Percentiles rank a stretch among this genome's conserved stretches.
These are phyloP conservation scores for Saguinus midas DNA, from an alignment of 2,113 vertebrate species.

Conservation along the genomic window DNA sequence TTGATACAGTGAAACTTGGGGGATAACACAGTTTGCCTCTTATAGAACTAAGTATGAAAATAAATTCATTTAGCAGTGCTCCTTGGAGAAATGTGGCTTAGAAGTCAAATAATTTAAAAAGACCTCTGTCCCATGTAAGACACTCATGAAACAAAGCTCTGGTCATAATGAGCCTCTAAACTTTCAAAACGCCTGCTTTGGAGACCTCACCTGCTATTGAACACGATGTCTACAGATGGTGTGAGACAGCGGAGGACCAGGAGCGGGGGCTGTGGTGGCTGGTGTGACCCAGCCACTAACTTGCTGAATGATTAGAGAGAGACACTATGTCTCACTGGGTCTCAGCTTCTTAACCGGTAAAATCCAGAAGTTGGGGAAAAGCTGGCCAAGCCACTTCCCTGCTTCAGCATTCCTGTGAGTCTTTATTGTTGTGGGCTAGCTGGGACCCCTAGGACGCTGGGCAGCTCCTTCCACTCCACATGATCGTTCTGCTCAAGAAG, in stretches of 20 bases:
- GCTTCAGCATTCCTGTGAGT: neutral
- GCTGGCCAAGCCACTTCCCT: neutral
- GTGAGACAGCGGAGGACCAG: fast-evolving
- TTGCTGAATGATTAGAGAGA: neutral
- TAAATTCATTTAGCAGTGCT: neutral
- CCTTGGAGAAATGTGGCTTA: neutral
- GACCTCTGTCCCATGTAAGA: neutral
- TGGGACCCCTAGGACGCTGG: neutral
- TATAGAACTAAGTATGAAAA: neutral
- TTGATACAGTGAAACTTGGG: neutral
- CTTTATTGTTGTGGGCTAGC: neutral
- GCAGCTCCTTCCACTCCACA: neutral
- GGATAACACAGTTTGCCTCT: neutral
- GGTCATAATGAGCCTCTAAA: neutral
- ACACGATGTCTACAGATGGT: fast-evolving
- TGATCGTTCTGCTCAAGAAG: neutral
- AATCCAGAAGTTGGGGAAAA: neutral
- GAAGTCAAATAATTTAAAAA: neutral
- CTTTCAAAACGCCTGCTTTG: neutral
- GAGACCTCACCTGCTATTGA: neutral
- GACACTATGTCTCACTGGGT: neutral
- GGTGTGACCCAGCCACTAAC: neutral
- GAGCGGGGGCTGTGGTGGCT: neutral
- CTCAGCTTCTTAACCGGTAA: neutral
- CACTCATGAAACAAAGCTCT: neutral